phyloP scores from a whole-genome alignment of 2,797 vertebrate genomes.

The Myotis daubentonii region DNA sequence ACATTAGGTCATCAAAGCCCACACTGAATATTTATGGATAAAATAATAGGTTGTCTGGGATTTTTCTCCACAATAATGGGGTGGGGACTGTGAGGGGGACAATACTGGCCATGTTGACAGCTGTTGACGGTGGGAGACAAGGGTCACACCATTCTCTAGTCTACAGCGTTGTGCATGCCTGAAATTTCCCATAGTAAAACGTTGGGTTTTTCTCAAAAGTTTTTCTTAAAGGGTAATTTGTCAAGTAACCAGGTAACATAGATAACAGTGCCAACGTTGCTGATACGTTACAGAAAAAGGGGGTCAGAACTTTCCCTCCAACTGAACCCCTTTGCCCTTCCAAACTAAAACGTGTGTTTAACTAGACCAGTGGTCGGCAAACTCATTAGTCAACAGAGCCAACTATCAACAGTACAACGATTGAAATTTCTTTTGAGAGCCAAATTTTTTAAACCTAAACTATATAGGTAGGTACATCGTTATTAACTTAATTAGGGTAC shows the following conservation, averaged over 20 bases:
- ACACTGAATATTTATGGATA: neutral
- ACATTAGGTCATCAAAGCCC: neutral
- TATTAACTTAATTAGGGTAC: no score
- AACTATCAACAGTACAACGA: no score
- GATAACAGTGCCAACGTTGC: neutral
- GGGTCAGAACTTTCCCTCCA: neutral
- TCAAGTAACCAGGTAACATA: neutral
- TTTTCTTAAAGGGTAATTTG: neutral
- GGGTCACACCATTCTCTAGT: neutral
- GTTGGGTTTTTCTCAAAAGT: neutral
- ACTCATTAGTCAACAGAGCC: no score
- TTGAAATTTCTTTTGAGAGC: no score
- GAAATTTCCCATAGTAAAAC: neutral
- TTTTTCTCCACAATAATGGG: neutral
- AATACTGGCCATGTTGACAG: rapidly evolving
- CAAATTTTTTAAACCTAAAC: no score
- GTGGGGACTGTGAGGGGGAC: neutral
- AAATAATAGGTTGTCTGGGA: neutral
- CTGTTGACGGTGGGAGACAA: no score
- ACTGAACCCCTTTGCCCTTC: neutral
- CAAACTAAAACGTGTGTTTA: neutral
- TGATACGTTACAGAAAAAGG: neutral
- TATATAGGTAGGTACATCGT: no score
- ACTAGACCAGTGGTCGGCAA: neutral
- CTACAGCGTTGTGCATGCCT: neutral